Evolutionary conservation across 1,140 invertebrate genomes (phyloP).

Genomic region (Stegodyphus dumicola): DNA sequence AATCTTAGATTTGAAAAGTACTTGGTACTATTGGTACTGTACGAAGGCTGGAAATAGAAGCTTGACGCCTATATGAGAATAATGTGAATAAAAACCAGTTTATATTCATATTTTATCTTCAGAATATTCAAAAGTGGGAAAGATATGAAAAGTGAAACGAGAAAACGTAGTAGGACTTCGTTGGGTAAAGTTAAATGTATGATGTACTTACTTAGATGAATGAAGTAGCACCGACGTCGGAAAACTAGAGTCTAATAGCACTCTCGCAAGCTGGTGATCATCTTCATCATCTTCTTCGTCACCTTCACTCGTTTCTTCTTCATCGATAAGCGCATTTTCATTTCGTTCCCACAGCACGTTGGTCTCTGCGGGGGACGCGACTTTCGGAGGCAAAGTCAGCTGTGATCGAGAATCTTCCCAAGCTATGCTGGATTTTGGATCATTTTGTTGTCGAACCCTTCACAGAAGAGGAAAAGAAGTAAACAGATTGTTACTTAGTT

Average conservation of each 20-base stretch:
- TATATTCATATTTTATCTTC: too few species aligned
- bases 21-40: too few species aligned
- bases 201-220: constrained; percentile 17
- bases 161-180: too few species aligned
- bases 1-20: too few species aligned
- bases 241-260: constrained; percentile 42
- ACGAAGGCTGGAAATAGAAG: too few species aligned
- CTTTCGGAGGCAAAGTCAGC: constrained; percentile 3
- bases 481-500: not conserved
- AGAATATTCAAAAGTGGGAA: too few species aligned
- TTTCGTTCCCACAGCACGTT: constrained; percentile 4
- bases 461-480: not conserved
- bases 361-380: not conserved
- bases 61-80: too few species aligned
- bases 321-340: constrained; percentile 3
- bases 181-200: not conserved
- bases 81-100: too few species aligned
- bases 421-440: not conserved
- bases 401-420: constrained; percentile 31
- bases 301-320: not conserved
- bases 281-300: constrained; percentile 33
- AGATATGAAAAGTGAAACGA: too few species aligned
- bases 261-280: not conserved
- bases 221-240: constrained; percentile 36
- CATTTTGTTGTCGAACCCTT: constrained; percentile 39